These are phyloP conservation scores for Hirtodrosophila duncani DNA, from an alignment of 2,888 invertebrate species.

Conservation along the genomic window DNA sequence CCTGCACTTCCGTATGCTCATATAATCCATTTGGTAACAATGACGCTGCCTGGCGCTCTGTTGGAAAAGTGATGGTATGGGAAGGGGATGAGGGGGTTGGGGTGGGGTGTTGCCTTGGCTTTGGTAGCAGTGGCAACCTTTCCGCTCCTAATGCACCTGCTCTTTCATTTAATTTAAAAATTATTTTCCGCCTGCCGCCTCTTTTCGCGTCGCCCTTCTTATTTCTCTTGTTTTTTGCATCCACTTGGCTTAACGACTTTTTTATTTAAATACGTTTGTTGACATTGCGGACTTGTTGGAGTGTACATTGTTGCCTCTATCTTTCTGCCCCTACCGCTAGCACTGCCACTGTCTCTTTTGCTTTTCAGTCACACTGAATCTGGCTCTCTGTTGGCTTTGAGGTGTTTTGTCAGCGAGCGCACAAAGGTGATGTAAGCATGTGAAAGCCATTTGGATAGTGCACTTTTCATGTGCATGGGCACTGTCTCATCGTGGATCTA, in stretches of 20 bases:
- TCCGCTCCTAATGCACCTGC: too few species aligned
- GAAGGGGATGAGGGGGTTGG: too few species aligned
- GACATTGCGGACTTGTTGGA: slow-evolving; percentile 61
- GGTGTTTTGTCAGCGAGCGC: slow-evolving; percentile 5
- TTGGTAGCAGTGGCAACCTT: too few species aligned
- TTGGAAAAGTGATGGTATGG: too few species aligned
- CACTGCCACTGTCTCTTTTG: background rate
- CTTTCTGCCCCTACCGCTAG: background rate
- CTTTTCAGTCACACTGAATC: too few species aligned
- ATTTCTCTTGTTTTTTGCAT: slow-evolving; percentile 28
- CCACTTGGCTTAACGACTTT: slow-evolving; percentile 70
- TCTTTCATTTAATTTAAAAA: slow-evolving; percentile 66
- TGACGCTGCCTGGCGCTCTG: too few species aligned
- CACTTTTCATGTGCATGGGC: slow-evolving; percentile 16
- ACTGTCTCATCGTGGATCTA: slow-evolving; percentile 27
- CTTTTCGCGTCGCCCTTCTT: background rate
- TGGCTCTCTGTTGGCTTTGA: background rate
- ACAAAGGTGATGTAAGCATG: slow-evolving; percentile 29
- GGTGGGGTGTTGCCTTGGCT: too few species aligned
- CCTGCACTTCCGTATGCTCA: slow-evolving; percentile 13
- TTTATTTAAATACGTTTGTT: slow-evolving; percentile 72
- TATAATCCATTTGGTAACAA: slow-evolving; percentile 49
- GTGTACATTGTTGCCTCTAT: slow-evolving; percentile 26
- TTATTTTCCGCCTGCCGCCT: slow-evolving; percentile 39
- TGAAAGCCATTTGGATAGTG: slow-evolving; percentile 30